Evolutionary conservation across 2,113 vertebrate genomes (phyloP), one percentile per base, ranked within the genome.

Genomic region (Callipepla californica): DNA sequence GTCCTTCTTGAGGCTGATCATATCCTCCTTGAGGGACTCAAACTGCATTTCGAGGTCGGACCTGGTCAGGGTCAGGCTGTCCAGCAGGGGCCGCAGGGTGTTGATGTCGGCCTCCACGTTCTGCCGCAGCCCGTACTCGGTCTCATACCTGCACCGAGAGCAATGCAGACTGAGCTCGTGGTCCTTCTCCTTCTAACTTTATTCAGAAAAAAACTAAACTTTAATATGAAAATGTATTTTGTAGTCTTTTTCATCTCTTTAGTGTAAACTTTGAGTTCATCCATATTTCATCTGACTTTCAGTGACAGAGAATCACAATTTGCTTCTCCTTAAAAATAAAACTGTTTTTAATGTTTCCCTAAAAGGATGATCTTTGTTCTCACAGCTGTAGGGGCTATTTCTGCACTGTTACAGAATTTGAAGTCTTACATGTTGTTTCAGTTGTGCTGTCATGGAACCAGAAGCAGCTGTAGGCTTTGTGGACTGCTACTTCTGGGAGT

Each of bases 11-110:
- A 99, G 97, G 82, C 97, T 97, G 13, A 98, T 92, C 94, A 99
- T 96, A 93, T 99, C 99, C 95, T 99, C 98, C 96, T 98, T 98
- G 58, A 99, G 98, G 72, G 98, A 98, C 93, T 99, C 98, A 86
- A 99, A 97, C 53, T 99, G 98, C 66, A 98, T 98, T 70, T 98
- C 97, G 91, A 99, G 97, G 59, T 98, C 97, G 0, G 97, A 79
- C 69, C 94, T 98, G 84, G 92, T 91, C 44, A 99, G 96, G 40
- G 98, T 98, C 97, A 99, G 97, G 21, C 98, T 98, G 0, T 99
- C 98, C 98, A 99, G 96, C 32, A 99, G 90, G 81, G 98, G 97
- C 61, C 96, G 92, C 94, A 99, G 92, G 48, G 98, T 97, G 0
- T 88, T 77, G 18, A 99, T 98, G 95, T 99, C 99, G 0, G 88